phyloP scores from a whole-genome alignment of 2,888 invertebrate species.

The Ennomos fuscantarius region DNA sequence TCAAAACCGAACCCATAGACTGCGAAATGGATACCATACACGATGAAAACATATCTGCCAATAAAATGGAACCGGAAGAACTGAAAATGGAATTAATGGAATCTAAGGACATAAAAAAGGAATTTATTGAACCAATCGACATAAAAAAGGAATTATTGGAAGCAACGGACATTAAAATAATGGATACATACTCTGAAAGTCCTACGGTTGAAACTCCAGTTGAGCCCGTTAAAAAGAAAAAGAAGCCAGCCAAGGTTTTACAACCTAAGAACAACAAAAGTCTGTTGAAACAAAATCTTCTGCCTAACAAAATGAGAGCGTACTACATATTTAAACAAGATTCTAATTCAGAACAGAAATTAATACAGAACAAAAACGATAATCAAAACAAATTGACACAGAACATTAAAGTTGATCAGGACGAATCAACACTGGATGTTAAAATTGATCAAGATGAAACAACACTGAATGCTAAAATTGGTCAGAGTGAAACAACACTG shows the following conservation, averaged over 20 bases:
- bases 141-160: constrained; percentile 5
- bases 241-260: neutral
- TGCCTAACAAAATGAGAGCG: too few relatives aligned
- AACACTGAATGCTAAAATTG: too few relatives aligned
- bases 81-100: constrained; percentile 3
- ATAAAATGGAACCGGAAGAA: constrained; percentile 16
- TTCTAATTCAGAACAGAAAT: too few relatives aligned
- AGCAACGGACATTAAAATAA: neutral
- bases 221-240: too few relatives aligned
- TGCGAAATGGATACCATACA: neutral
- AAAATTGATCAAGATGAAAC: too few relatives aligned
- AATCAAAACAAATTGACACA: too few relatives aligned
- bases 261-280: too few relatives aligned
- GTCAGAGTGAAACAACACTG: too few relatives aligned
- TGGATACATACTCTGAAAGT: neutral
- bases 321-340: too few relatives aligned
- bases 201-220: neutral
- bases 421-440: too few relatives aligned
- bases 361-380: too few relatives aligned
- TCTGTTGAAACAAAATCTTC: too few relatives aligned
- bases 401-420: neutral
- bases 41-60: neutral
- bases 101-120: neutral
- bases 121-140: neutral
- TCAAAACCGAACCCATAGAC: constrained; percentile 8